Evolutionary conservation across 2,888 invertebrate species (phyloP), one percentile per base, ranked within the genome.

Genomic region (Hydrotaea cyrtoneurina): DNA sequence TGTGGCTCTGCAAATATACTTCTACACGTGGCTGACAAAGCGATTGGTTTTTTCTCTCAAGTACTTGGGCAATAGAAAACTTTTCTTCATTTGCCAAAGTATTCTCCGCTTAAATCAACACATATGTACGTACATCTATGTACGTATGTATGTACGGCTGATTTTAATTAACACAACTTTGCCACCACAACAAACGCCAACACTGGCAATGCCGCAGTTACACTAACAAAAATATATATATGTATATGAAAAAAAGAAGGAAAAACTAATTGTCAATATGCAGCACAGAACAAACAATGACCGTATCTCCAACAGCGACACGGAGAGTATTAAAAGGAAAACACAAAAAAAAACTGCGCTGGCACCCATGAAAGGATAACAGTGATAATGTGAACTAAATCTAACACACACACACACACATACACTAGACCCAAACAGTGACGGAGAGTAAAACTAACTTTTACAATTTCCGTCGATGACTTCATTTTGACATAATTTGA

Each of bases 401-500:
- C 46, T 1, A 19, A 21, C 21, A 43, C 43, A 21, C 46, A 46
- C 26, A 64, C 11, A 17, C 15, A 3, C n/a, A 46, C 13, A 31
- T 43, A 2, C 17, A 55, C 15, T 13, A 5, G 5, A 39, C 57
- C 17, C 1, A 79, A 75, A 66, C 36, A 57, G 21, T n/a, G 36
- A 53, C 10, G 39, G 64, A 53, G 50, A n/a, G 4, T 3, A 19
- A 17, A 55, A 53, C 15, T 50, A 83, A 83, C 83, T 83, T 83
- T 83, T 83, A 53, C 74, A 83, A 83, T 80, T 69, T 80, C 83
- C 83, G 74, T 80, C 66, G 74, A 80, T 80, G 83, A 80, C 80
- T 80, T 80, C 69, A 78, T 74, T 83, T 80, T 71, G 74, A 71
- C 69, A 80, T 74, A 80, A 74, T 83, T 80, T 80, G 69, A 36